Base-by-base conservation (phyloP, 2,113 vertebrate species). In the Misgurnus mizolepis region DNA sequence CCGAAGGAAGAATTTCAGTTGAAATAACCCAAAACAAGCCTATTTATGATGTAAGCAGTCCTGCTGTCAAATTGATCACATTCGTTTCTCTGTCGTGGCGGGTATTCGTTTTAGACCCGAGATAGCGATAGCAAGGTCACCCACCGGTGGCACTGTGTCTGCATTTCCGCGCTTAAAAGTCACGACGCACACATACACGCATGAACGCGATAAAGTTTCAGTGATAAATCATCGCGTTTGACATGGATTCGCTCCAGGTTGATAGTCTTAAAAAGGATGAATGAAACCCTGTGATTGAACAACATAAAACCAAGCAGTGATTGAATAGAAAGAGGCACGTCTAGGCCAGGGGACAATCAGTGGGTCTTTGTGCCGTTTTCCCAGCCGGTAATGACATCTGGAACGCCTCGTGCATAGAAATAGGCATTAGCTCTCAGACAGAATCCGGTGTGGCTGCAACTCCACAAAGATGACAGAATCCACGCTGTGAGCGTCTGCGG, bases 311-410 rank as follows among this genome's bases (percentile, higher is more conserved):
- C 62, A 79, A 82, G 80, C 45, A 56, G 60, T 77, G 76, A 86
- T 88, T 86, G 80, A 82, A 82, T 82, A 68, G 77, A 83, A 55
- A 77, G 80, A 84, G 56, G 67, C 78, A 85, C 76, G 69, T 75
- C 71, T 67, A 80, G 83, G 67, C 73, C 83, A 68, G 81, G 79
- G 73, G 67, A 85, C 82, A 86, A 85, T 83, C 85, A 86, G 85
- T 80, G 70, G 75, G 82, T 76, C 64, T 85, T 78, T 88, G 70
- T 82, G 80, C 78, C 45, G 49, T 62, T 82, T 88, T 82, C 82
- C 64, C 22, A 78, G 82, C 72, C 68, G 83, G 79, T 86, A 88
- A 88, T 87, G 87, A 82, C 78, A 85, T 81, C 81, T 85, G 79
- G 79, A 83, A 86, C 53, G 47, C 81, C 80, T 79, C 74, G 79